Evolutionary conservation across 2,888 invertebrate species (phyloP), one percentile per base, ranked within the genome.

Genomic region (Ptilodon capucinus): DNA sequence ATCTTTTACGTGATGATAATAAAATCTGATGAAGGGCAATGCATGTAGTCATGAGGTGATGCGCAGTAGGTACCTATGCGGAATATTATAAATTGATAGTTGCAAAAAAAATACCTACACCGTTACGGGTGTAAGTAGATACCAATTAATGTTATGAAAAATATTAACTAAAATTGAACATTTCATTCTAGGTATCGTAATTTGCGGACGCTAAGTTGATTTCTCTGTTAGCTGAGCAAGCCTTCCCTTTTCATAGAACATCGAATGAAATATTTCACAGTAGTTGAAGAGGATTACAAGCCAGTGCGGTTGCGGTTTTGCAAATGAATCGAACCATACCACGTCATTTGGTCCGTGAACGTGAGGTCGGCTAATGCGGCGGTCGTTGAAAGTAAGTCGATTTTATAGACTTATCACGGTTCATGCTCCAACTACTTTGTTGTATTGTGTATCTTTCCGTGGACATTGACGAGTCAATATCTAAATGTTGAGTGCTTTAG

Each of bases 341-440:
- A 60, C 74, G 71, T 74, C 68, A 71, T 76, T 78, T 71, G 63
- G 71, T 65, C 64, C 66, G 69, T 60, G 64, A 72, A 79, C 79
- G 76, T 80, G 78, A 76, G 75, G 64, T 70, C 66, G 65, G 57
- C 48, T 73, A 72, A 73, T 69, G 64, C 62, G 53, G 51, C 54
- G n/a, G 14, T 55, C 57, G 64, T 74, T 69, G 72, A 78, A 81
- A 79, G 74, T 78, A 76, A 78, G 67, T 64, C 71, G 73, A 66
- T 69, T 60, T 62, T 63, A 67, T 60, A 68, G 42, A 47, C 54
- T 66, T 59, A 59, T 54, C 63, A 64, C 61, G 68, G 57, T 65
- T 60, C 48, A 68, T 51, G 65, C 54, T 56, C 49, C 42, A 50
- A 54, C 65, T 60, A 51, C 51, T 56, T 48, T 44, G 56, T 44